Conservation (phyloP, 2,888 invertebrate genomes). For the Philopedon plagiatum region DNA sequence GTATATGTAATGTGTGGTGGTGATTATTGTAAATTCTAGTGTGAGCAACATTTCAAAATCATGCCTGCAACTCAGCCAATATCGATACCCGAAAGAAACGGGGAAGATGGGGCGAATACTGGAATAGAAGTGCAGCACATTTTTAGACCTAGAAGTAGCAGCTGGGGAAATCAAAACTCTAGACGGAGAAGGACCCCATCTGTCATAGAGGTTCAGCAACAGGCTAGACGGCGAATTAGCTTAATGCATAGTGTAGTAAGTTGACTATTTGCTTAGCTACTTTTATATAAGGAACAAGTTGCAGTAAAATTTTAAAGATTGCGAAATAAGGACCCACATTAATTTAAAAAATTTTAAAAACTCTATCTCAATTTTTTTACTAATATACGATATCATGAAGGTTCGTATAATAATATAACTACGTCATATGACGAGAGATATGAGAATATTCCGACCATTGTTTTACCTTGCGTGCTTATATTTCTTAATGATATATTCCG, state of each 20-base stretch:
- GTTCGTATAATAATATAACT: no score
- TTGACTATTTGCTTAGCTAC: background rate
- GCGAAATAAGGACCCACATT: no score
- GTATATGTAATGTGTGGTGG: background rate
- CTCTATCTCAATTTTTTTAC: no score
- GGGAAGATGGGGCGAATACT: background rate
- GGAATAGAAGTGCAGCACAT: constrained; percentile 33
- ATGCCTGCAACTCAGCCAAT: background rate
- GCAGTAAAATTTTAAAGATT: no score
- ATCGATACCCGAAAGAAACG: background rate
- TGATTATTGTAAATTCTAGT: background rate
- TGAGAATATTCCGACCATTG: no score
- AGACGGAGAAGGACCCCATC: constrained; percentile 43
- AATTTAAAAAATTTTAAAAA: no score
- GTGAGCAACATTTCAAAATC: background rate
- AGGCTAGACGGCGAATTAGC: constrained; percentile 43
- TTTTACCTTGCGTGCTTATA: no score
- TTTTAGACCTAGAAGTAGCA: constrained; percentile 45
- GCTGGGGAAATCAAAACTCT: constrained; percentile 39
- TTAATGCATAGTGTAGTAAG: constrained; percentile 47
- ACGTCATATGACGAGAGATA: no score
- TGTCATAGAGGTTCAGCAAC: constrained; percentile 36
- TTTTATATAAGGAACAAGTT: no score
- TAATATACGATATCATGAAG: no score
- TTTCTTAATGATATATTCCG: no score